A percentile compares a stretch with the other conserved stretches of the same genome.
Conservation (phyloP, 2,113 vertebrate genomes). For the Apeltes quadracus region DNA sequence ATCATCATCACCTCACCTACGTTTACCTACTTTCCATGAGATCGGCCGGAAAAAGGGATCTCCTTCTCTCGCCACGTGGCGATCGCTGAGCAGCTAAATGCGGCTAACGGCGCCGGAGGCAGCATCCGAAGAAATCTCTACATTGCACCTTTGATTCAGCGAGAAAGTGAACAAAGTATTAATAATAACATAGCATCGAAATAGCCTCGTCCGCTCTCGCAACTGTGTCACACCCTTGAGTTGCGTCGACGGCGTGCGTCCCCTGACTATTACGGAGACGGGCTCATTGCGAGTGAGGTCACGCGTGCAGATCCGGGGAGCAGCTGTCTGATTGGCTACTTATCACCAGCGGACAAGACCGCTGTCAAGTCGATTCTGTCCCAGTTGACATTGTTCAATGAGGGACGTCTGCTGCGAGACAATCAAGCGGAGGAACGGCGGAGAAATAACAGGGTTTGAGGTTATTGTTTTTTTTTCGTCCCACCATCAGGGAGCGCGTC, state of each 20-base stretch:
- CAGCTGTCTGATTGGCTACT: slow-evolving; percentile 70
- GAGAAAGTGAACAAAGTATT: neutral
- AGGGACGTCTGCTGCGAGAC: slow-evolving; percentile 49
- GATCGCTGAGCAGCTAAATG: neutral
- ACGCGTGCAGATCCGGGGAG: slow-evolving; percentile 52
- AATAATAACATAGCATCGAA: too few relatives aligned
- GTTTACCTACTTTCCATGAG: too few relatives aligned
- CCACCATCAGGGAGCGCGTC: slow-evolving; percentile 69
- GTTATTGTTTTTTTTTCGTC: slow-evolving; percentile 58
- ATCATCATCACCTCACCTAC: too few relatives aligned
- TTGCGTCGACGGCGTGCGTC: slow-evolving; percentile 18
- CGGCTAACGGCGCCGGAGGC: too few relatives aligned
- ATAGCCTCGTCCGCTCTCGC: neutral
- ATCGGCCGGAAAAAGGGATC: neutral
- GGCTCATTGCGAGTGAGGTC: slow-evolving; percentile 48
- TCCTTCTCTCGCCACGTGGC: neutral
- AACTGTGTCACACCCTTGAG: neutral
- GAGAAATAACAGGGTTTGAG: slow-evolving; percentile 36
- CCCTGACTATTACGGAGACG: slow-evolving; percentile 32
- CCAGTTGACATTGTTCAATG: slow-evolving; percentile 49
- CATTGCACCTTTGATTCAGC: neutral
- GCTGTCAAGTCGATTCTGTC: slow-evolving; percentile 68
- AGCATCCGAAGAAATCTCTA: neutral
- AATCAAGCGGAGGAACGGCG: slow-evolving; percentile 30
- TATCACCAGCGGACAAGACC: slow-evolving; percentile 60